Evolutionary conservation across 2,797 vertebrate genomes (phyloP).

Genomic region (Epinephelus awoara): DNA sequence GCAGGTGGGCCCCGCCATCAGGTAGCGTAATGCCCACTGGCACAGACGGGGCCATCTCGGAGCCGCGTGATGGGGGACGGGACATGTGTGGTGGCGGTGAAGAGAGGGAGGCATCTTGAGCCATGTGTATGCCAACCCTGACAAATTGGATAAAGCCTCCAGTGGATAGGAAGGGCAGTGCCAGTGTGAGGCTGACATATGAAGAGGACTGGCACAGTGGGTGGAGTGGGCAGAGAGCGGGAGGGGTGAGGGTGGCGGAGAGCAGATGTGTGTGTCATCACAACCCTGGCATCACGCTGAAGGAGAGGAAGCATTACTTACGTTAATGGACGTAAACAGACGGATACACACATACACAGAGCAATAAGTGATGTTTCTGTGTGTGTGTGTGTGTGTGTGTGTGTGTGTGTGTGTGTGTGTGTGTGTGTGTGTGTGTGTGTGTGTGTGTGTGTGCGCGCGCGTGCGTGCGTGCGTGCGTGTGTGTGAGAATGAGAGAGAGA

Average conservation of each 20-base stretch:
- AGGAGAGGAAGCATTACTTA: constrained; percentile 48
- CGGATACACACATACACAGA: constrained; percentile 18
- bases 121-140: constrained; percentile 63
- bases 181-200: constrained; percentile 69
- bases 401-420: background rate
- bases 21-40: constrained; percentile 70
- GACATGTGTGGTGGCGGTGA: constrained; percentile 33
- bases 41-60: constrained; percentile 58
- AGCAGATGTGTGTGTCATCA: constrained; percentile 72
- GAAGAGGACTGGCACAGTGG: constrained; percentile 59
- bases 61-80: constrained; percentile 19
- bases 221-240: constrained; percentile 47
- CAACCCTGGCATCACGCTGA: constrained; percentile 53
- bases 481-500: background rate
- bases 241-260: constrained; percentile 29
- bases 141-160: constrained; percentile 78
- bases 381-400: constrained; percentile 10
- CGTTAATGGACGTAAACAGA: constrained; percentile 42
- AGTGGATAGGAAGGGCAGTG: constrained; percentile 58
- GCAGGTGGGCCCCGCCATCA: constrained; percentile 75
- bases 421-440: background rate
- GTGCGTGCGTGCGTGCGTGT: background rate
- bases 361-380: background rate
- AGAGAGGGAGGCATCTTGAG: constrained; percentile 51
- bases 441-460: constrained; percentile 1